phyloP scores from a whole-genome alignment of 2,113 vertebrate genomes.

The Oncorhynchus nerka region DNA sequence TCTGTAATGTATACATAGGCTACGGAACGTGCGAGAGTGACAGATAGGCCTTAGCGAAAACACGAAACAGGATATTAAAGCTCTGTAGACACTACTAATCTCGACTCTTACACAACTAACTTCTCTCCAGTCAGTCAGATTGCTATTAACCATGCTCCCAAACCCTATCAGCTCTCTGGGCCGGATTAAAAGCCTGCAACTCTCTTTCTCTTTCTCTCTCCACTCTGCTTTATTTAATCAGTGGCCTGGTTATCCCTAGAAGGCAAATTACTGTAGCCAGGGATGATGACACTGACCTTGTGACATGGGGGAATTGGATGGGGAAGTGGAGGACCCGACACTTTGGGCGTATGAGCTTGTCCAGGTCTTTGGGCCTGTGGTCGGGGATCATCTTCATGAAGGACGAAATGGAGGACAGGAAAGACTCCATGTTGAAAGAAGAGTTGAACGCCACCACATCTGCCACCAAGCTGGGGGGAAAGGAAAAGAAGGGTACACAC shows the following conservation, averaged over 20 bases:
- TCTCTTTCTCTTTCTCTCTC: neutral
- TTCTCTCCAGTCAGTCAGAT: conserved; percentile 17
- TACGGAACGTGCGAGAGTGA: conserved; percentile 9
- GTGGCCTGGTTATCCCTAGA: conserved; percentile 42
- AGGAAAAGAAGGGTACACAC: neutral
- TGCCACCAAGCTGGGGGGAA: conserved; percentile 81
- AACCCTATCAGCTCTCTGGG: conserved; percentile 46
- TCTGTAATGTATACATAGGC: neutral
- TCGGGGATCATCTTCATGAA: conserved; percentile 94
- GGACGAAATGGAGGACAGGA: conserved; percentile 83
- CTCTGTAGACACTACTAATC: conserved; percentile 34
- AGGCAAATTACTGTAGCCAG: conserved; percentile 27
- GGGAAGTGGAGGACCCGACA: conserved; percentile 90
- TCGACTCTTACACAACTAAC: conserved; percentile 39
- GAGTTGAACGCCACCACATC: conserved; percentile 88
- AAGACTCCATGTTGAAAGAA: conserved; percentile 91
- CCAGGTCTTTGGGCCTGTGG: conserved; percentile 86
- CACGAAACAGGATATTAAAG: conserved; percentile 39
- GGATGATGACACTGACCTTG: conserved; percentile 77
- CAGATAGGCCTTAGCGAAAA: conserved; percentile 18
- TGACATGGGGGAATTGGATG: conserved; percentile 84
- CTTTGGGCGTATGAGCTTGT: conserved; percentile 85
- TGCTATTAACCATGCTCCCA: conserved; percentile 45
- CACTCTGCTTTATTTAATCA: conserved; percentile 47
- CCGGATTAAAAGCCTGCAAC: conserved; percentile 36